These are phyloP conservation scores for Protomyctophum bolini DNA, from an alignment of 2,113 vertebrate species.

Conservation along the genomic window DNA sequence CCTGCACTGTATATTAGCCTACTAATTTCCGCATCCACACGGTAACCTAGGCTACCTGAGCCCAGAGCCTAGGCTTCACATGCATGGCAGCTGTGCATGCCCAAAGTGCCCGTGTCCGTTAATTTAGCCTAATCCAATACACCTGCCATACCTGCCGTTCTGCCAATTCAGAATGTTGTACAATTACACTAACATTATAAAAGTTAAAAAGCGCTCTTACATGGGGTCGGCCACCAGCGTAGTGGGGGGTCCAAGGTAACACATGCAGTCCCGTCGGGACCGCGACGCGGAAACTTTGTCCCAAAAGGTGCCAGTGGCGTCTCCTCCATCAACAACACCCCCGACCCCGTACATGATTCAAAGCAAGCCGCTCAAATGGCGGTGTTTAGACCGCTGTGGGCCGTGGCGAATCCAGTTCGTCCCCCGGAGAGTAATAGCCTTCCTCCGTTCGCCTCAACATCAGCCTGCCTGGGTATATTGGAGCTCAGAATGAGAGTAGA, in stretches of 20 bases:
- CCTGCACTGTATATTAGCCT: too few relatives aligned
- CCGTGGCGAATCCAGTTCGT: slow-evolving; percentile 39
- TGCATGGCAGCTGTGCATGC: too few relatives aligned
- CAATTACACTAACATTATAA: slow-evolving; percentile 1
- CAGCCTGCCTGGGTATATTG: slow-evolving; percentile 58
- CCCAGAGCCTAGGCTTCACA: too few relatives aligned
- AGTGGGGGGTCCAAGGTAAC: slow-evolving; percentile 80
- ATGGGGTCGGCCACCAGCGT: slow-evolving; percentile 71
- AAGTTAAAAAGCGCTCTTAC: slow-evolving; percentile 66
- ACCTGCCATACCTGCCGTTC: slow-evolving; percentile 1
- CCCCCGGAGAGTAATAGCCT: slow-evolving; percentile 36
- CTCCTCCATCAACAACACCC: slow-evolving; percentile 59
- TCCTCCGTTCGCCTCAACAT: slow-evolving; percentile 40
- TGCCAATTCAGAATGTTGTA: not conserved
- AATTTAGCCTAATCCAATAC: not conserved
- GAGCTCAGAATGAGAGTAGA: slow-evolving; percentile 8
- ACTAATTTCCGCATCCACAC: too few relatives aligned
- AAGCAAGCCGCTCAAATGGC: slow-evolving; percentile 47
- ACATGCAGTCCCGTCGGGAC: slow-evolving; percentile 79
- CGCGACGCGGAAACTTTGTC: slow-evolving; percentile 70
- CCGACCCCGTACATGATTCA: slow-evolving; percentile 75
- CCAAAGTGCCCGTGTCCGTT: too few relatives aligned
- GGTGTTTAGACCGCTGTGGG: slow-evolving; percentile 22
- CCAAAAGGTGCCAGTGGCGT: slow-evolving; percentile 66
- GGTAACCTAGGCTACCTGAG: too few relatives aligned